Evolutionary conservation across 2,797 vertebrate genomes (phyloP).

Genomic region (Chanos chanos): DNA sequence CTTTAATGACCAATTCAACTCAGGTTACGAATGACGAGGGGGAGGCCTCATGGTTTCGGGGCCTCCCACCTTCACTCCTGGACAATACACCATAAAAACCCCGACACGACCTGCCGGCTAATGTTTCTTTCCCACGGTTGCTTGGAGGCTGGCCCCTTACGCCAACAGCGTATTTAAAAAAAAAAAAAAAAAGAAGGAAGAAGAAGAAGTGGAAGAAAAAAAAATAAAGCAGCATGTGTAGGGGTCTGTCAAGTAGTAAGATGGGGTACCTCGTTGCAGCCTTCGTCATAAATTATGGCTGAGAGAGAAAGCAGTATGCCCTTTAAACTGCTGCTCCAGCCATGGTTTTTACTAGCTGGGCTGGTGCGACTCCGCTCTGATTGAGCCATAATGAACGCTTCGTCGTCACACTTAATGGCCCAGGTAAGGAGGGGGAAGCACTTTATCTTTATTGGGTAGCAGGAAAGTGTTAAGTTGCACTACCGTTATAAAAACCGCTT

Average conservation of each 20-base stretch:
- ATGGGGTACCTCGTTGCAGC: slow-evolving; percentile 51
- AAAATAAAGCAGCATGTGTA: slow-evolving; percentile 47
- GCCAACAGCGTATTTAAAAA: slow-evolving; percentile 57
- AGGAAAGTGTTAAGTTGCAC: slow-evolving; percentile 57
- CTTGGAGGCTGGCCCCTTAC: slow-evolving; percentile 49
- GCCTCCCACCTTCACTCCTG: slow-evolving; percentile 30
- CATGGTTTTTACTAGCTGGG: slow-evolving; percentile 61
- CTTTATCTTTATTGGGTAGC: slow-evolving; percentile 58
- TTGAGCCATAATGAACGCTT: slow-evolving; percentile 60
- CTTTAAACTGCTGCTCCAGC: slow-evolving; percentile 48
- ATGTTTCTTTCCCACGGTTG: slow-evolving; percentile 62
- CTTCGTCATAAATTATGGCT: slow-evolving; percentile 64
- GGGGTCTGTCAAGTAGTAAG: slow-evolving; percentile 55
- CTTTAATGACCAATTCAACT: slow-evolving; percentile 32
- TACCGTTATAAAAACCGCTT: slow-evolving; percentile 57
- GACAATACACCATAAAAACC: slow-evolving; percentile 52
- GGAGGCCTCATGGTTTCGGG: slow-evolving; percentile 4
- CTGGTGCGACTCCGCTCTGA: slow-evolving; percentile 53
- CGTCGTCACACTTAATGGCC: slow-evolving; percentile 41
- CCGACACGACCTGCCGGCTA: slow-evolving; percentile 46
- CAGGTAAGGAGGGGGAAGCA: slow-evolving; percentile 56
- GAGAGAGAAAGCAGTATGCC: slow-evolving; percentile 50
- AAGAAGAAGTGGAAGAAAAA: too few species aligned
- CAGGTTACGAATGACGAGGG: slow-evolving; percentile 34
- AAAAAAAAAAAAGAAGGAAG: too few species aligned